Evolutionary conservation across 2,888 invertebrate genomes (phyloP).

Genomic region (Cybosia mesomella): DNA sequence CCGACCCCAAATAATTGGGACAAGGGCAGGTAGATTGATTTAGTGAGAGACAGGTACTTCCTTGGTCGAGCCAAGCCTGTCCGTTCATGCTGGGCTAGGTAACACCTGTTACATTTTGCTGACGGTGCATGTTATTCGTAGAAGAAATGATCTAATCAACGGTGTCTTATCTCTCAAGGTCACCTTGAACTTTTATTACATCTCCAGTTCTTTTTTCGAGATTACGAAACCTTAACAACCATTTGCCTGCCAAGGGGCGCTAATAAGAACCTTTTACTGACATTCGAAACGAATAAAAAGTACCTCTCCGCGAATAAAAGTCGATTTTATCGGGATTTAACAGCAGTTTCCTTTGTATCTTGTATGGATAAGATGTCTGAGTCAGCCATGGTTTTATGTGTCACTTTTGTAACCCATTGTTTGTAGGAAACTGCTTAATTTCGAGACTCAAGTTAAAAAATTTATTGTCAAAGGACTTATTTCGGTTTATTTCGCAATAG

Average conservation of each 20-base stretch:
- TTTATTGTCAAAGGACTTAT: neutral
- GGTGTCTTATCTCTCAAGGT: neutral
- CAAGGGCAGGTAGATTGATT: too few relatives aligned
- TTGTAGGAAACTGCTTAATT: slow-evolving; percentile 4
- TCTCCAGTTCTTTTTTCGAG: slow-evolving; percentile 22
- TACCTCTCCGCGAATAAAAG: slow-evolving; percentile 33
- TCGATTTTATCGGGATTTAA: slow-evolving; percentile 47
- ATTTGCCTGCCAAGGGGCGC: slow-evolving; percentile 17
- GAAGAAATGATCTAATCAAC: neutral
- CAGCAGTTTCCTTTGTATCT: slow-evolving; percentile 37
- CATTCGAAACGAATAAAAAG: slow-evolving; percentile 38
- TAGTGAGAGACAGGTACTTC: too few relatives aligned
- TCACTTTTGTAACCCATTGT: neutral
- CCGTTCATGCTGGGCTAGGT: too few relatives aligned
- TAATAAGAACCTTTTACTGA: slow-evolving; percentile 45
- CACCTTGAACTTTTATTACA: neutral
- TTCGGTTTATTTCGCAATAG: too few relatives aligned
- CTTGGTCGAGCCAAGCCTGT: too few relatives aligned
- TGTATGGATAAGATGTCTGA: slow-evolving; percentile 33
- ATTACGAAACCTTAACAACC: slow-evolving; percentile 33
- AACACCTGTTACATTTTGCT: too few relatives aligned
- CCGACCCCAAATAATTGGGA: too few relatives aligned
- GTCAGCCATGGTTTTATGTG: slow-evolving; percentile 29
- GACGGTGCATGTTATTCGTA: too few relatives aligned
- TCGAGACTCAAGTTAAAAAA: neutral